Conservation (phyloP, 2,797 vertebrate species). For the Clarias platycephalus region DNA sequence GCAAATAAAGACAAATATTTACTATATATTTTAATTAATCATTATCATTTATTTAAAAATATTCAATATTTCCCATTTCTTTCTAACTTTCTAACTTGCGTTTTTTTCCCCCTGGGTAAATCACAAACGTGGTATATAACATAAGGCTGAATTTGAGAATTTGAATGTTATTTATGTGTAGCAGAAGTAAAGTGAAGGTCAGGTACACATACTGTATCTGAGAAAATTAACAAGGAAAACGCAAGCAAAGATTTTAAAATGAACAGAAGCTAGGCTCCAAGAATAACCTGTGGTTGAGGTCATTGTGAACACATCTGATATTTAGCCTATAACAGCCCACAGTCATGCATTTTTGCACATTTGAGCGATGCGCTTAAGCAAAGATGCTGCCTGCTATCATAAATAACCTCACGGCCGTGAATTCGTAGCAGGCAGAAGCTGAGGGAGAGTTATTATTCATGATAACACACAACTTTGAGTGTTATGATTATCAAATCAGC, state of each 20-base stretch:
- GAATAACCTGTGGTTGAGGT: not conserved
- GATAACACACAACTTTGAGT: not conserved
- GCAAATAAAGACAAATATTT: no score
- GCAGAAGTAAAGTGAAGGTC: conserved; percentile 4
- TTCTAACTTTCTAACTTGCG: no score
- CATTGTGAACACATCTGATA: not conserved
- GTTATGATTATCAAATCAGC: not conserved
- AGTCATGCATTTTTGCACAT: no score
- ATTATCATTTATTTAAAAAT: no score
- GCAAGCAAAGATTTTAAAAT: not conserved
- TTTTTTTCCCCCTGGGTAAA: no score
- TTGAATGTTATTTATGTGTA: not conserved
- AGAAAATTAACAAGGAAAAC: not conserved
- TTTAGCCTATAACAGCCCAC: not conserved
- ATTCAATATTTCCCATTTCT: no score
- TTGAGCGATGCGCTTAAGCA: not conserved
- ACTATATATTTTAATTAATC: no score
- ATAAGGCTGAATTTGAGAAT: no score
- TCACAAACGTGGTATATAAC: no score
- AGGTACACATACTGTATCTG: not conserved
- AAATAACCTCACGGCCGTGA: not conserved
- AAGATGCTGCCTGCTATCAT: not conserved
- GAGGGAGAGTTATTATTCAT: not conserved
- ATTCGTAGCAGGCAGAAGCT: not conserved
- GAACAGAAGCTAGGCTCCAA: not conserved